Evolutionary conservation across 2,888 invertebrate species (phyloP).

Genomic region (Patella depressa): DNA sequence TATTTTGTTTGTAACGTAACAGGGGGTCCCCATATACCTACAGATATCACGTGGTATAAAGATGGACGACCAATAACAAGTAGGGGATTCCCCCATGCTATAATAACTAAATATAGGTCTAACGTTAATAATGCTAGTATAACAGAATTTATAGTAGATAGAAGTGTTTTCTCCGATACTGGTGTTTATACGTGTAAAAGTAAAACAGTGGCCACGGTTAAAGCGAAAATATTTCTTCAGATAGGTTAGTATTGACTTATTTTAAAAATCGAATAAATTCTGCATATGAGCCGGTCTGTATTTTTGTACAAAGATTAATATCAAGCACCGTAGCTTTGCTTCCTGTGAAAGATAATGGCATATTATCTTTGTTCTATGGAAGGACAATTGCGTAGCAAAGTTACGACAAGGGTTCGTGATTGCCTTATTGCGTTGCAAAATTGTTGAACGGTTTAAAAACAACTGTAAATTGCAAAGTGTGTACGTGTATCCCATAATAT

Average conservation of each 20-base stretch:
- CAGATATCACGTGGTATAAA: conserved; percentile 7
- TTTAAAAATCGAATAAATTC: no score
- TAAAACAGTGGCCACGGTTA: not conserved
- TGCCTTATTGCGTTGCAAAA: no score
- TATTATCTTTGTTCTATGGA: no score
- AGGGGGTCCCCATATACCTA: not conserved
- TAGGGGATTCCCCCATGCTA: not conserved
- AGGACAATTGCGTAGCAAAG: no score
- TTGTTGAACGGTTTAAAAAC: no score
- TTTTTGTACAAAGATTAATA: no score
- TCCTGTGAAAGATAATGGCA: no score
- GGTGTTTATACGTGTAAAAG: conserved; percentile 2
- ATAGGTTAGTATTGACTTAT: not conserved
- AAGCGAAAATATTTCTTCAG: not conserved
- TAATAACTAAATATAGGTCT: not conserved
- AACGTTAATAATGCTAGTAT: not conserved
- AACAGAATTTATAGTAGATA: not conserved
- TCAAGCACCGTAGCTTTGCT: no score
- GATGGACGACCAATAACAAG: not conserved
- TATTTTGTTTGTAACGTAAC: conserved; percentile 1
- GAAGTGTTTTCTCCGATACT: conserved; percentile 1
- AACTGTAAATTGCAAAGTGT: no score
- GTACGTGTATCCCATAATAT: no score
- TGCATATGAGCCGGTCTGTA: no score
- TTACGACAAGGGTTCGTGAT: no score